Evolutionary conservation across 1,140 invertebrate species (phyloP).

Genomic region (Habropoda laboriosa): DNA sequence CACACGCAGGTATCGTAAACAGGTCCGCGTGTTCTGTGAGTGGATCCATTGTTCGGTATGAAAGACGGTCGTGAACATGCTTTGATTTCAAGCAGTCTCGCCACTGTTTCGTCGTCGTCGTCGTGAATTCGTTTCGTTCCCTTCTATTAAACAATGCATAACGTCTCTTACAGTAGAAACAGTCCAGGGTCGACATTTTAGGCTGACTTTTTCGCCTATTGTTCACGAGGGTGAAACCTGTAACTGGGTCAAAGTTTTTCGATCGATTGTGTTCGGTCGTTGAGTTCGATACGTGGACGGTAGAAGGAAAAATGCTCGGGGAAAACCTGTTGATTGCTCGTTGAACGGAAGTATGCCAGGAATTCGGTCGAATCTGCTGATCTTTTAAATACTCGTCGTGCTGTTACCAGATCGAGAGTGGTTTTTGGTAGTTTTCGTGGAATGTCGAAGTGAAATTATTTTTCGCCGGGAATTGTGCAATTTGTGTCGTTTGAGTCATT

Average conservation of each 20-base stretch:
- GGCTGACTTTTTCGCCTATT: conserved; percentile 29
- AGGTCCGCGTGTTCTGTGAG: conserved; percentile 11
- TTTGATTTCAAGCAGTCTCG: conserved; percentile 32
- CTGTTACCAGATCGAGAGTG: too few species aligned
- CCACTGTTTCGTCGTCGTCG: conserved; percentile 17
- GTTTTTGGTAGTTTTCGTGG: too few species aligned
- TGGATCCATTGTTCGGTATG: conserved; percentile 42
- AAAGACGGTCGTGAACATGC: conserved; percentile 46
- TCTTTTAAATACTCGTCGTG: too few species aligned
- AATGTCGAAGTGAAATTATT: too few species aligned
- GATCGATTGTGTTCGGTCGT: conserved; percentile 43
- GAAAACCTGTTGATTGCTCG: conserved; percentile 17
- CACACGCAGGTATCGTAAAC: conserved; percentile 47
- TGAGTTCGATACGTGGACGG: conserved; percentile 10
- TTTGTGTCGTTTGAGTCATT: too few species aligned
- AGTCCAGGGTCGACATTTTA: conserved; percentile 26
- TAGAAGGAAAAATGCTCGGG: not conserved
- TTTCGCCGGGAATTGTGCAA: too few species aligned
- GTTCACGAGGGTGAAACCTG: conserved; percentile 21
- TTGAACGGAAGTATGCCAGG: not conserved
- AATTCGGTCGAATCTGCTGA: too few species aligned
- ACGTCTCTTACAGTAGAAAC: not conserved
- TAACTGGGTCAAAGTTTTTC: conserved; percentile 58
- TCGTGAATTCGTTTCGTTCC: not conserved
- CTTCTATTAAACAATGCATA: conserved; percentile 11